Evolutionary conservation across 2,888 invertebrate genomes (phyloP).

Genomic region (Margaritifera margaritifera): DNA sequence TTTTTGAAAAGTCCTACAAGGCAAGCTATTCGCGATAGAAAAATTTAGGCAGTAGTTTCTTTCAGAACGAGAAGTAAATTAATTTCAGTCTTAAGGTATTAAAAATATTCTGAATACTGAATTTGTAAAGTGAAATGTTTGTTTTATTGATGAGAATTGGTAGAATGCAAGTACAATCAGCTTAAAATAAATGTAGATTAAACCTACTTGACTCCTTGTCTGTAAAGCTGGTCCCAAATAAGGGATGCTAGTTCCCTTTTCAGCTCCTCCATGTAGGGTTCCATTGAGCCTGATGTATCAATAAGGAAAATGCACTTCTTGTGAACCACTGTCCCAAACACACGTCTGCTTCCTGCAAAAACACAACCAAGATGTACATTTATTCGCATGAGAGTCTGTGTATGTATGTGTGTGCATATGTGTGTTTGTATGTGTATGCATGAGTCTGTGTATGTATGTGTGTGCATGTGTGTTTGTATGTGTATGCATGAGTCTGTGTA

Average conservation of each 20-base stretch:
- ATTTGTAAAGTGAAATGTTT: too few relatives aligned
- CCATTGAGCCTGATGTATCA: conserved; percentile 73
- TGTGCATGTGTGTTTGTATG: too few relatives aligned
- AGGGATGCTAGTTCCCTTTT: conserved; percentile 71
- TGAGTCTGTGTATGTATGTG: too few relatives aligned
- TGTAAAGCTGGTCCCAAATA: conserved; percentile 72
- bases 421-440: too few relatives aligned
- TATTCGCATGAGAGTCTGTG: too few relatives aligned
- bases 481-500: too few relatives aligned
- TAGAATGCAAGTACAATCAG: conserved; percentile 61
- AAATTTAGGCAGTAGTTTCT: too few relatives aligned
- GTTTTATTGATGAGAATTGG: conserved; percentile 22
- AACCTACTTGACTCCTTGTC: conserved; percentile 61
- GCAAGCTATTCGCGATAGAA: too few relatives aligned
- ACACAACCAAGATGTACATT: neutral
- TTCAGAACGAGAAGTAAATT: neutral
- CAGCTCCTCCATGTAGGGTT: conserved; percentile 69
- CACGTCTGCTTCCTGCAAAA: conserved; percentile 65
- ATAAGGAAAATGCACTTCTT: conserved; percentile 68
- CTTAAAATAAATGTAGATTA: conserved; percentile 2
- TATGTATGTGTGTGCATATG: too few relatives aligned
- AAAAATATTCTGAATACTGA: neutral
- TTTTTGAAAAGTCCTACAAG: too few relatives aligned
- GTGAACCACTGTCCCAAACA: conserved; percentile 71
- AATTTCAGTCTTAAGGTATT: neutral